phyloP scores from a whole-genome alignment of 2,888 invertebrate species.

The Nipponacmea schrenckii region DNA sequence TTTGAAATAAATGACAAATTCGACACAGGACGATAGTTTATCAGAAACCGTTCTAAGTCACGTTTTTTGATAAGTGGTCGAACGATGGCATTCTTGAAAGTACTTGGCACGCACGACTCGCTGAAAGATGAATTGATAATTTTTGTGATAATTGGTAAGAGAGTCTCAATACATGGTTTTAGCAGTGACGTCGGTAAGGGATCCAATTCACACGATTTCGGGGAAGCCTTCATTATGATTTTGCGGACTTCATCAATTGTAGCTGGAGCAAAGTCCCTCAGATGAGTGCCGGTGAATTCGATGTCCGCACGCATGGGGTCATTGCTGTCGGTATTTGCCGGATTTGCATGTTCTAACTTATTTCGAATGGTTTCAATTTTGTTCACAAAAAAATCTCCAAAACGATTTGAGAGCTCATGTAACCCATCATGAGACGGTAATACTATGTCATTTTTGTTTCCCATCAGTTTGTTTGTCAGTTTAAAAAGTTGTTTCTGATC shows the following conservation, averaged over 20 bases:
- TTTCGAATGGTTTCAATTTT: slow-evolving; percentile 12
- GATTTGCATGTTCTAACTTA: not conserved
- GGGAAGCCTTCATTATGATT: slow-evolving; percentile 5
- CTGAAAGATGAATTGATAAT: slow-evolving; percentile 14
- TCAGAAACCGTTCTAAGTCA: not conserved
- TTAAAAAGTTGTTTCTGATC: slow-evolving; percentile 13
- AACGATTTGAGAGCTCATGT: slow-evolving; percentile 1
- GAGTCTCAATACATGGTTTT: not conserved
- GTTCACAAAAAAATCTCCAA: slow-evolving; percentile 17
- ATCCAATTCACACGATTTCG: slow-evolving; percentile 15
- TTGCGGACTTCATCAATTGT: slow-evolving; percentile 11
- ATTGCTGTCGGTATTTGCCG: too few relatives aligned
- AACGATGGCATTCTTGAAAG: slow-evolving; percentile 12
- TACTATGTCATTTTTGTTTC: slow-evolving; percentile 13
- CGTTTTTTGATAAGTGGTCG: slow-evolving; percentile 15
- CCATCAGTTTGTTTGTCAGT: slow-evolving; percentile 16
- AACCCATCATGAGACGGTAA: slow-evolving; percentile 12
- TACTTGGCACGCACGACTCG: not conserved
- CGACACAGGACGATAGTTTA: slow-evolving; percentile 12
- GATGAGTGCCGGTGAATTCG: too few relatives aligned
- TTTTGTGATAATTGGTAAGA: slow-evolving; percentile 11
- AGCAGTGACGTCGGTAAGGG: slow-evolving; percentile 12
- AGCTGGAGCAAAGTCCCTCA: too few relatives aligned
- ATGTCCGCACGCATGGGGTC: too few relatives aligned
- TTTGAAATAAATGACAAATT: slow-evolving; percentile 16